Evolutionary conservation across 1,140 invertebrate species (phyloP).

Genomic region (Trichonephila clavipes): DNA sequence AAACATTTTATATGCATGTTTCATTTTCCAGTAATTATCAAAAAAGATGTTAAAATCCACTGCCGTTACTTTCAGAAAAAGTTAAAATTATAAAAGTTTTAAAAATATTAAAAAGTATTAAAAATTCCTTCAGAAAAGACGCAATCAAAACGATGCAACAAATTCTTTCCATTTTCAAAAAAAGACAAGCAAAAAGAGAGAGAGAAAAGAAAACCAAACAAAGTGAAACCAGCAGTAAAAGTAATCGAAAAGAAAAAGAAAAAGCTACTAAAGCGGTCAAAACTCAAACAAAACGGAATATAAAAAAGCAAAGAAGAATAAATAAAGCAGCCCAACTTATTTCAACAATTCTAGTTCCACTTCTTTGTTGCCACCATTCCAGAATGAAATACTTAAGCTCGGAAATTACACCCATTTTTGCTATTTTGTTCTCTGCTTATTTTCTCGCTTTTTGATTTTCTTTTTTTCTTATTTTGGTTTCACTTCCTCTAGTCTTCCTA

Average conservation of each 20-base stretch:
- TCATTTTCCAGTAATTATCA: too few species aligned
- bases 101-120: background rate
- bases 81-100: too few species aligned
- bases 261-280: background rate
- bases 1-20: too few species aligned
- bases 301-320: background rate
- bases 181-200: background rate
- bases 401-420: slow-evolving; percentile 65
- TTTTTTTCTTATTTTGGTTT: background rate
- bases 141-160: background rate
- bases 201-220: background rate
- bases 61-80: too few species aligned
- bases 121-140: background rate
- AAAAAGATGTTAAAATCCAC: too few species aligned
- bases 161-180: background rate
- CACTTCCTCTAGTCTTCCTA: background rate
- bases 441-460: background rate
- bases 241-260: background rate
- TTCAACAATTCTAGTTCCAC: slow-evolving; percentile 52
- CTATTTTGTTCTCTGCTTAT: slow-evolving; percentile 29
- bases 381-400: slow-evolving; percentile 60
- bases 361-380: slow-evolving; percentile 51
- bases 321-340: slow-evolving; percentile 20
- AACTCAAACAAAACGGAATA: slow-evolving; percentile 33
- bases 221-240: background rate